These are phyloP conservation scores for Myrmecophaga tridactyla DNA, from an alignment of 2,113 vertebrate species.

Conservation along the genomic window DNA sequence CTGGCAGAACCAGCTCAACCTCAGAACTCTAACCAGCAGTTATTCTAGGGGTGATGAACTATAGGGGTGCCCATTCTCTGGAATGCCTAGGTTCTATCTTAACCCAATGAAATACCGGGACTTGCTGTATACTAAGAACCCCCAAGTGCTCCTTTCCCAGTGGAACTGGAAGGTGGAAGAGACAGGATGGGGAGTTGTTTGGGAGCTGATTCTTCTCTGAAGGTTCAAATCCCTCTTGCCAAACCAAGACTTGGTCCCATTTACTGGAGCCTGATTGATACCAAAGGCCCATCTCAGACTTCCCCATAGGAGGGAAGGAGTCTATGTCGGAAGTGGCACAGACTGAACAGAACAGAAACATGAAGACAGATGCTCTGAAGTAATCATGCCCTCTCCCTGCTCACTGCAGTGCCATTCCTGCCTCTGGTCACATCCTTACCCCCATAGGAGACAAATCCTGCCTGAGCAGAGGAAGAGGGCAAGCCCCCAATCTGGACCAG, in stretches of 20 bases:
- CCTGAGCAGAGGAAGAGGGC: not conserved
- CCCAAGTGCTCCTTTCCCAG: not conserved
- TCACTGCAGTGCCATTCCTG: slow-evolving; percentile 2
- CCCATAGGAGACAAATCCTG: not conserved
- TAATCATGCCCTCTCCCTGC: not conserved
- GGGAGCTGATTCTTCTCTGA: slow-evolving; percentile 1
- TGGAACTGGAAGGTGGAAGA: not conserved
- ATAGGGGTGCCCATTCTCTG: not conserved
- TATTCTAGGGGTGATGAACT: not conserved
- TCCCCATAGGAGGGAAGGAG: slow-evolving; percentile 42
- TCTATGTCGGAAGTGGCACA: slow-evolving; percentile 10
- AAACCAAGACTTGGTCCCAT: not conserved
- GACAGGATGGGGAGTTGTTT: not conserved
- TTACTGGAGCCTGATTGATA: not conserved
- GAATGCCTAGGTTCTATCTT: not conserved
- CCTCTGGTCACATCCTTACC: not conserved
- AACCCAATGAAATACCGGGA: not conserved
- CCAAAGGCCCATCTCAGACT: not conserved
- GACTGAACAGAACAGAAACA: not conserved
- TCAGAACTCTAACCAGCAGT: not conserved
- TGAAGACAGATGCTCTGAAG: slow-evolving; percentile 50
- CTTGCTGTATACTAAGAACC: not conserved
- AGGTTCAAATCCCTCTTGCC: slow-evolving; percentile 6
- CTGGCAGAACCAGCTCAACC: not conserved
- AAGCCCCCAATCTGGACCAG: not conserved